Evolutionary conservation across 1,140 invertebrate genomes (phyloP), one percentile per base, ranked within the genome.

Genomic region (Trichonephila clavipes): DNA sequence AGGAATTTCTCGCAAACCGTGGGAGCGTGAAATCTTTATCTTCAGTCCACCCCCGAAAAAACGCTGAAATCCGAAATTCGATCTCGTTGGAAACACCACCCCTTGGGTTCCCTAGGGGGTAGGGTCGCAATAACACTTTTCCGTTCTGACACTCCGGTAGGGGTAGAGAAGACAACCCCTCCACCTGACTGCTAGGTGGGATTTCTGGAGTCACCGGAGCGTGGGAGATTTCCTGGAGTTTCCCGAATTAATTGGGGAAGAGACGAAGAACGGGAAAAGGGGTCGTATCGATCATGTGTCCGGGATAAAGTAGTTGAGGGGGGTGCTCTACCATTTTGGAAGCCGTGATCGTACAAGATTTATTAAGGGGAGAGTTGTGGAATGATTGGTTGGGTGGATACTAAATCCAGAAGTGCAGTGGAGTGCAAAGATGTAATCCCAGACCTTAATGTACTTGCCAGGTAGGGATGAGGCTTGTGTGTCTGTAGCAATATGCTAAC

Each of bases 221-320:
- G 72, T 82, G 89, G 72, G 89, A 90, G 89, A 82, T 82, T 90
- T 90, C 88, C 88, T 34, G 88, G 88, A 89, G 88, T 77, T 28
- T 90, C 69, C 77, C 72, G 89, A 90, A 90, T 90, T 90, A 90
- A 90, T 90, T 90, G 89, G 77, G 88, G n/a, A 58, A 87, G 61
- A 34, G 85, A 44, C 12, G 28, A n/a, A 59, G 40, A 66, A n/a
- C 61, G 86, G 86, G 18, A n/a, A 66, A 66, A 58, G 86, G 86
- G 86, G n/a, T 62, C 19, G 28, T 62, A 88, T 88, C 86, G 86
- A 88, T 88, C 86, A 40, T 88, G 24, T 64, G 34, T 19, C 10
- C 8, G 40, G n/a, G 82, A 51, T 58, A 58, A 19, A 6, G 16
- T 18, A 21, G 82, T 21, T 19, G 82, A 19, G 59, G 61, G 28